phyloP scores from a whole-genome alignment of 2,888 invertebrate species.

The Tenthredo scrophulariae region DNA sequence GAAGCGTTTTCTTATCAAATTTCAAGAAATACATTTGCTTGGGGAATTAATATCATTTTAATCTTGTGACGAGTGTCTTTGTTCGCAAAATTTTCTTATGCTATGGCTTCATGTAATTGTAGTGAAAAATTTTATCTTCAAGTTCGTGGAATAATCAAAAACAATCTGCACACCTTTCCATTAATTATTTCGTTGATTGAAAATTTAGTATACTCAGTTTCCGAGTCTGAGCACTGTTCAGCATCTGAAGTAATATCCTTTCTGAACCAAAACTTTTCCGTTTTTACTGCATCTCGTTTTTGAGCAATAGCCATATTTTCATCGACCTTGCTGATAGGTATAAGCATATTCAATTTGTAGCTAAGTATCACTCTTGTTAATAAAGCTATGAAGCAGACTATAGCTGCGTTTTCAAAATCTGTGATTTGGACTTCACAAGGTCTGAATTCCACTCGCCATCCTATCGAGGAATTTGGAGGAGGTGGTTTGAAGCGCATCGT shows the following conservation, averaged over 20 bases:
- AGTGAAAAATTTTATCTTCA: conserved; percentile 47
- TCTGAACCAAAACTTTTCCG: conserved; percentile 96
- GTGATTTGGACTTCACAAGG: conserved; percentile 99
- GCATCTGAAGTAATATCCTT: conserved; percentile 84
- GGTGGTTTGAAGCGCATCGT: conserved; percentile 99
- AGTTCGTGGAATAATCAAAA: background rate
- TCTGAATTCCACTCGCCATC: conserved; percentile 99
- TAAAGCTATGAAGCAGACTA: conserved; percentile 98
- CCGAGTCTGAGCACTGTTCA: conserved; percentile 77
- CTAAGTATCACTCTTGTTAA: conserved; percentile 98
- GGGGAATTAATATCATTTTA: conserved; percentile 56
- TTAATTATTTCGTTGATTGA: conserved; percentile 98
- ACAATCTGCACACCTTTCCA: conserved; percentile 85
- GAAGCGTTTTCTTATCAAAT: too few relatives aligned
- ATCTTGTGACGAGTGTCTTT: background rate
- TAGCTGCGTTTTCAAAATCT: conserved; percentile 99
- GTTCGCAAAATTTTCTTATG: background rate
- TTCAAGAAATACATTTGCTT: conserved; percentile 59
- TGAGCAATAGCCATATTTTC: conserved; percentile 99
- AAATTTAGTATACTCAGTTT: conserved; percentile 87
- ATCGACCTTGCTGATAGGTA: conserved; percentile 98
- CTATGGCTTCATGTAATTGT: too few relatives aligned
- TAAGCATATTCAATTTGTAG: conserved; percentile 96
- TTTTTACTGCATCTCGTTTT: conserved; percentile 91
- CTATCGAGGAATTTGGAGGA: conserved; percentile 96